Evolutionary conservation across 2,888 invertebrate genomes (phyloP).

Genomic region (Caenorhabditis wallacei): DNA sequence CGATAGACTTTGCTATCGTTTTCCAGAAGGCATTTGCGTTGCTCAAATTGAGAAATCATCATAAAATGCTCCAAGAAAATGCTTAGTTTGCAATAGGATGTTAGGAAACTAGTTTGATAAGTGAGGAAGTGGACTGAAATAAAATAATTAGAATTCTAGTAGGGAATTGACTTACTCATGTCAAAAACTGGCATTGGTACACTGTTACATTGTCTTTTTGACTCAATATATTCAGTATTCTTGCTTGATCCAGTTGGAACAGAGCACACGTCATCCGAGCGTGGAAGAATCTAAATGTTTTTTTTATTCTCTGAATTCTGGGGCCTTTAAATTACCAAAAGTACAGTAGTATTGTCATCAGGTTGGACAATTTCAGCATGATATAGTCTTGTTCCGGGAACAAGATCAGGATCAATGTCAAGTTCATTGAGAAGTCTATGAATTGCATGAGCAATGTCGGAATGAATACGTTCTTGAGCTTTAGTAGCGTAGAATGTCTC

Average conservation of each 20-base stretch:
- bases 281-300: slow-evolving; percentile 74
- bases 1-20: slow-evolving; percentile 77
- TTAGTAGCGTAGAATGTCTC: slow-evolving; percentile 73
- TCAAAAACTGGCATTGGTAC: slow-evolving; percentile 91
- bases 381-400: slow-evolving; percentile 92
- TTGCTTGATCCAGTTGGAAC: slow-evolving; percentile 86
- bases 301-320: neutral
- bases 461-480: slow-evolving; percentile 84
- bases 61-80: slow-evolving; percentile 92
- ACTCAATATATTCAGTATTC: slow-evolving; percentile 86
- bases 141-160: neutral
- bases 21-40: slow-evolving; percentile 79
- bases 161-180: slow-evolving; percentile 84
- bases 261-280: slow-evolving; percentile 88
- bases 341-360: slow-evolving; percentile 92
- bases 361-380: slow-evolving; percentile 95
- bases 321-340: slow-evolving; percentile 87
- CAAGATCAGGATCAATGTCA: slow-evolving; percentile 82
- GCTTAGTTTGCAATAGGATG: slow-evolving; percentile 93
- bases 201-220: slow-evolving; percentile 91
- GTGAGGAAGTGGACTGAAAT: slow-evolving; percentile 96
- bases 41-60: slow-evolving; percentile 80
- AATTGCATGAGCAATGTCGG: slow-evolving; percentile 69
- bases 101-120: slow-evolving; percentile 93
- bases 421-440: slow-evolving; percentile 77